These are phyloP conservation scores for Lanius ludovicianus DNA, from an alignment of 2,113 vertebrate genomes.

Conservation along the genomic window DNA sequence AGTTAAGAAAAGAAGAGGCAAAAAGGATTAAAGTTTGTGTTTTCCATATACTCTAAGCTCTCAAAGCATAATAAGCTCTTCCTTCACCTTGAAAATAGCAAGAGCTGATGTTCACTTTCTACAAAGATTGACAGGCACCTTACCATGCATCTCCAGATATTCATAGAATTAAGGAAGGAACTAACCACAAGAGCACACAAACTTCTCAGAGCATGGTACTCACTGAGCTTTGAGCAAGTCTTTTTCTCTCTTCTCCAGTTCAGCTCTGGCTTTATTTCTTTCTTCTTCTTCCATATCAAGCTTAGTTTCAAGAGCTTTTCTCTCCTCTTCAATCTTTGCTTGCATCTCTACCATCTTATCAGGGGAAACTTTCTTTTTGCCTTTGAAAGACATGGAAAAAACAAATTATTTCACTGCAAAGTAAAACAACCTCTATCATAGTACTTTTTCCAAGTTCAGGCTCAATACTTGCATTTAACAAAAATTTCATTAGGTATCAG, in stretches of 20 bases:
- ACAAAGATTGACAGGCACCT: not conserved
- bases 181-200: not conserved
- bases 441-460: not conserved
- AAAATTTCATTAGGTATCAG: not conserved
- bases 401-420: not conserved
- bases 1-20: not conserved
- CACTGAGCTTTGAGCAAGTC: slow-evolving; percentile 97
- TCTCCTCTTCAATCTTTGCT: slow-evolving; percentile 96
- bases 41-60: not conserved
- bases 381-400: slow-evolving; percentile 63
- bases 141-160: not conserved
- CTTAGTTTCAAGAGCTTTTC: slow-evolving; percentile 95
- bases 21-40: not conserved
- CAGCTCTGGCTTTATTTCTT: slow-evolving; percentile 95
- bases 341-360: slow-evolving; percentile 99
- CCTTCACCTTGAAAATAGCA: not conserved
- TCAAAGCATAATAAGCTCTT: not conserved
- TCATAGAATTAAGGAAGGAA: not conserved
- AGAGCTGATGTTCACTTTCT: not conserved
- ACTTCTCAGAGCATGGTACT: slow-evolving; percentile 59
- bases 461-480: not conserved
- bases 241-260: slow-evolving; percentile 95
- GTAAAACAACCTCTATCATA: not conserved
- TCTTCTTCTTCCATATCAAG: slow-evolving; percentile 99
- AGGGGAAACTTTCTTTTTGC: slow-evolving; percentile 95